Evolutionary conservation across 2,797 vertebrate species (phyloP).

Genomic region (Chlorospingus flavigularis): DNA sequence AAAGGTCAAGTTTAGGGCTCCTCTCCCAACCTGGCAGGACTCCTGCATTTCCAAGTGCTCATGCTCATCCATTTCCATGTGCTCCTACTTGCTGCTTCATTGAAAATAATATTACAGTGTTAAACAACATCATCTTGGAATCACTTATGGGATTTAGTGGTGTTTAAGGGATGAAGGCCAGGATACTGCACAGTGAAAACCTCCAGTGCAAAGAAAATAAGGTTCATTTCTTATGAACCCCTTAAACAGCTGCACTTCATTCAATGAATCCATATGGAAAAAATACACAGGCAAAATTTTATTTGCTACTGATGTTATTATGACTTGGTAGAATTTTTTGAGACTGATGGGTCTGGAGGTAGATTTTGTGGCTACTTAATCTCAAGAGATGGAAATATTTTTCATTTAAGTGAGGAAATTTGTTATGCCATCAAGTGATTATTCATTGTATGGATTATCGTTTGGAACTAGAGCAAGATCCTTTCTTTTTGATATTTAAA

Average conservation of each 20-base stretch:
- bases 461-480: neutral
- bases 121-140: constrained; percentile 26
- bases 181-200: neutral
- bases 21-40: neutral
- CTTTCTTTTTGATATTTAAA: constrained; percentile 48
- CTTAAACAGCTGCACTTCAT: neutral
- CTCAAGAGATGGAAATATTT: neutral
- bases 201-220: neutral
- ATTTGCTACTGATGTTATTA: neutral
- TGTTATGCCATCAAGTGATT: neutral
- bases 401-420: neutral
- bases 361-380: neutral
- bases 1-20: neutral
- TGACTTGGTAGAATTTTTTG: neutral
- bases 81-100: constrained; percentile 22
- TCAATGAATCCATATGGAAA: neutral
- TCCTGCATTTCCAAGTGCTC: neutral
- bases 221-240: neutral
- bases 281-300: neutral
- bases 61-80: neutral
- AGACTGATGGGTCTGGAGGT: neutral
- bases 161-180: neutral
- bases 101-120: constrained; percentile 28
- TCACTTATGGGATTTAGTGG: neutral
- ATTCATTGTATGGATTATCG: neutral